Conservation (phyloP, 2,888 invertebrate genomes). For the Amblyteles armatorius region DNA sequence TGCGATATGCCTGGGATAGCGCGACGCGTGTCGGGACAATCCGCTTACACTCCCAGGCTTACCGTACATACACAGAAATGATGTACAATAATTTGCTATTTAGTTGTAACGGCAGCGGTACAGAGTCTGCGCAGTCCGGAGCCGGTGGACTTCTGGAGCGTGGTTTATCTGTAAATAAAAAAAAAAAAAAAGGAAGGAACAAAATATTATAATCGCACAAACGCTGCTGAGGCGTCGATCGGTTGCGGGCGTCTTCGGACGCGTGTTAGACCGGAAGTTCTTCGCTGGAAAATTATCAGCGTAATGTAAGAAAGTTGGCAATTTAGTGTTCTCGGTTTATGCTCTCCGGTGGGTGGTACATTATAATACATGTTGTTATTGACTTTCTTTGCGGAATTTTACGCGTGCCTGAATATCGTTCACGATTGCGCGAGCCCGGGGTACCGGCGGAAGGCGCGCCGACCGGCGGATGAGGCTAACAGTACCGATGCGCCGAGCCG, state of each 20-base stretch:
- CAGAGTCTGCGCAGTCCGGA: not conserved
- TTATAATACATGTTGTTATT: slow-evolving; percentile 25
- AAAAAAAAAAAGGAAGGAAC: not conserved
- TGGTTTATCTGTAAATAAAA: not conserved
- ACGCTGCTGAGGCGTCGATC: not conserved
- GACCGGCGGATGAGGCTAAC: not conserved
- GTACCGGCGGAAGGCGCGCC: not conserved
- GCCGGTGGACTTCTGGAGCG: slow-evolving; percentile 6
- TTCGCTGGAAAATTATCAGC: slow-evolving; percentile 14
- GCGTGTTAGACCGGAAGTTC: slow-evolving; percentile 21
- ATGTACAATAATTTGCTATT: slow-evolving; percentile 20
- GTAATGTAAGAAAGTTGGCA: slow-evolving; percentile 33
- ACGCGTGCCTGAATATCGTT: not conserved
- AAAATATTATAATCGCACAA: not conserved
- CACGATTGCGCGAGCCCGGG: not conserved
- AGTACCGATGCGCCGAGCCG: not conserved
- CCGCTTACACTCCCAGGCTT: slow-evolving; percentile 5
- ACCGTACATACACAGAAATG: not conserved
- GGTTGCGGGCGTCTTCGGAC: not conserved
- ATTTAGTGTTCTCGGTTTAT: slow-evolving; percentile 10
- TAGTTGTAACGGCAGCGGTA: not conserved
- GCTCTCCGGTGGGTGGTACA: not conserved
- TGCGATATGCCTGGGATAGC: slow-evolving; percentile 38
- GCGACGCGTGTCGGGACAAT: slow-evolving; percentile 8
- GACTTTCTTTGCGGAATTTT: slow-evolving; percentile 20